Conservation (phyloP, 2,113 vertebrate species). For the Amblyopsis rosae region DNA sequence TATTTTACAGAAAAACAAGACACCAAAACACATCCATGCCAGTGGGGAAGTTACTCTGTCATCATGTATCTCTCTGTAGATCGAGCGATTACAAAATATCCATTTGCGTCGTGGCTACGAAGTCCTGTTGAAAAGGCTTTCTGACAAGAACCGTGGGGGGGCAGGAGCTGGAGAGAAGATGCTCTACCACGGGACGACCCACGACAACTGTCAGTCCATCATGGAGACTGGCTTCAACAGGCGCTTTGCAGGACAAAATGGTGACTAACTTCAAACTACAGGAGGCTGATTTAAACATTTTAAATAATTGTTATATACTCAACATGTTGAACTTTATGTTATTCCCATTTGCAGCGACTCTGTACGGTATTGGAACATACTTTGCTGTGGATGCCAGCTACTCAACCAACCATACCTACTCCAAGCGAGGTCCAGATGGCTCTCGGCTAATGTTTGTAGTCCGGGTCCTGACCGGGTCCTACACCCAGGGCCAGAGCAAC, state of each 20-base stretch:
- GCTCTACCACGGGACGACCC: too few species aligned
- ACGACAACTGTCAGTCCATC: too few species aligned
- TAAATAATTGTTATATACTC: too few species aligned
- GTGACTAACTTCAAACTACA: conserved; percentile 31
- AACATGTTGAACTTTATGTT: too few species aligned
- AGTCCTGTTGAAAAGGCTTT: conserved; percentile 30
- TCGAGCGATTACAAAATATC: too few species aligned
- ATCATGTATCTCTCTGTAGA: not conserved
- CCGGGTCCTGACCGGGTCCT: not conserved
- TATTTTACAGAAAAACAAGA: too few species aligned
- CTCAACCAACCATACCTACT: conserved; percentile 45
- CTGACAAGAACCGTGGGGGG: conserved; percentile 14
- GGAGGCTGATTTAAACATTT: not conserved
- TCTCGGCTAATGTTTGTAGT: conserved; percentile 69
- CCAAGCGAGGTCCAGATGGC: conserved; percentile 47
- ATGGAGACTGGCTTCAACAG: too few species aligned
- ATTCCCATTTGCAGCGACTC: conserved; percentile 29
- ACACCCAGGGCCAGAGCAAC: conserved; percentile 8
- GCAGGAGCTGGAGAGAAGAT: too few species aligned
- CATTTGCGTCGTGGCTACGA: conserved; percentile 21
- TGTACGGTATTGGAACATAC: conserved; percentile 64
- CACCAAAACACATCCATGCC: conserved; percentile 63
- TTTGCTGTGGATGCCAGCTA: conserved; percentile 69
- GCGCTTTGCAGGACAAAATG: not conserved
- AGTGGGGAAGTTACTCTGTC: conserved; percentile 43